These are phyloP conservation scores for Hypomesus transpacificus DNA, from an alignment of 2,113 vertebrate species.

Conservation along the genomic window DNA sequence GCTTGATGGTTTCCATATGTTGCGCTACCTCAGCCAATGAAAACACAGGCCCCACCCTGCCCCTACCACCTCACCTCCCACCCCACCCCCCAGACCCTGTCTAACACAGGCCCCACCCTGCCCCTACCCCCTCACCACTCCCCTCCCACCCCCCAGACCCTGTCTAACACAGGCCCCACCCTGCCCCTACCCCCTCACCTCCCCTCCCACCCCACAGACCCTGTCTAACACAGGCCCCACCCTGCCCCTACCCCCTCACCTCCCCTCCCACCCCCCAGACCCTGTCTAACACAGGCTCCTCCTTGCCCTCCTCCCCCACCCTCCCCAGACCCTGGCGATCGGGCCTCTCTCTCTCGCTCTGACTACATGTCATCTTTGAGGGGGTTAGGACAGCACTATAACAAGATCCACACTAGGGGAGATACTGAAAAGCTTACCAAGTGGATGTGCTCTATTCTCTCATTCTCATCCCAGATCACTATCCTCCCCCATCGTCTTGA, in stretches of 20 bases:
- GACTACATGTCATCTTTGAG: too few species aligned
- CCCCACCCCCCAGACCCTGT: background rate
- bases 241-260: too few species aligned
- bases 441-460: too few species aligned
- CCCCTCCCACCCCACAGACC: background rate
- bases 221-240: background rate
- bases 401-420: too few species aligned
- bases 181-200: conserved; percentile 7
- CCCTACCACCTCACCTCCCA: conserved; percentile 8
- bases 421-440: too few species aligned
- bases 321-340: too few species aligned
- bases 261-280: background rate
- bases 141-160: background rate
- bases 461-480: too few species aligned
- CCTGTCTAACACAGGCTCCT: conserved; percentile 41
- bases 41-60: conserved; percentile 42
- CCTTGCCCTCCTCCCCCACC: background rate
- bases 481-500: too few species aligned
- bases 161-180: conserved; percentile 41
- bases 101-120: background rate
- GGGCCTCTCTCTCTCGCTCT: too few species aligned
- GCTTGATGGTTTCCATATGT: conserved; percentile 75
- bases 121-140: too few species aligned
- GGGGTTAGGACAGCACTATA: too few species aligned
- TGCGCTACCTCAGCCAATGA: conserved; percentile 47